Evolutionary conservation across 1,140 invertebrate genomes (phyloP).

Genomic region (Drosophila ironensis): DNA sequence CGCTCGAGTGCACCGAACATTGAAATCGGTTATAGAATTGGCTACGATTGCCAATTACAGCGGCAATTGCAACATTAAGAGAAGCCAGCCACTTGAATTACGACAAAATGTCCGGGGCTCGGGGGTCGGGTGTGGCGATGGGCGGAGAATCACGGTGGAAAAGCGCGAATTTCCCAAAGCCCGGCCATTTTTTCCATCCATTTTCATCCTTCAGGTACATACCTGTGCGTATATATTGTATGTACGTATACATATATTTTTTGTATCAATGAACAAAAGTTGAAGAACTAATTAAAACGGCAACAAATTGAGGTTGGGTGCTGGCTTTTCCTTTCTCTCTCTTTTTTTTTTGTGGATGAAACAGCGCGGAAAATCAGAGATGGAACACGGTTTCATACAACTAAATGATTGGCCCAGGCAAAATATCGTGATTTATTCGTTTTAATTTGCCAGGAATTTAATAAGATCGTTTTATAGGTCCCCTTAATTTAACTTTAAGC

Average conservation of each 20-base stretch:
- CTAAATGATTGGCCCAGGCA: too few species aligned
- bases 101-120: neutral
- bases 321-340: too few species aligned
- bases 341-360: too few species aligned
- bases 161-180: constrained; percentile 12
- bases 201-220: neutral
- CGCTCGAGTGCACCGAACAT: constrained; percentile 60
- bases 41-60: constrained; percentile 69
- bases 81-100: constrained; percentile 35
- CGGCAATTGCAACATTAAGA: constrained; percentile 18
- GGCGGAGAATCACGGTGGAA: too few species aligned
- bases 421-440: too few species aligned
- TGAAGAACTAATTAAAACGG: constrained; percentile 63
- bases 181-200: neutral
- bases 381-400: too few species aligned
- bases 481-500: too few species aligned
- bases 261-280: constrained; percentile 43
- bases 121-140: neutral
- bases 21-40: constrained; percentile 59
- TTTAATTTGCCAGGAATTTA: too few species aligned
- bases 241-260: neutral
- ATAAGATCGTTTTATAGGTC: too few species aligned
- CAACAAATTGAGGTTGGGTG: constrained; percentile 49
- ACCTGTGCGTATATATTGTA: neutral
- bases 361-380: too few species aligned